Evolutionary conservation across 2,888 invertebrate species (phyloP), one percentile per base, ranked within the genome.

Genomic region (Ophioninae sp.): DNA sequence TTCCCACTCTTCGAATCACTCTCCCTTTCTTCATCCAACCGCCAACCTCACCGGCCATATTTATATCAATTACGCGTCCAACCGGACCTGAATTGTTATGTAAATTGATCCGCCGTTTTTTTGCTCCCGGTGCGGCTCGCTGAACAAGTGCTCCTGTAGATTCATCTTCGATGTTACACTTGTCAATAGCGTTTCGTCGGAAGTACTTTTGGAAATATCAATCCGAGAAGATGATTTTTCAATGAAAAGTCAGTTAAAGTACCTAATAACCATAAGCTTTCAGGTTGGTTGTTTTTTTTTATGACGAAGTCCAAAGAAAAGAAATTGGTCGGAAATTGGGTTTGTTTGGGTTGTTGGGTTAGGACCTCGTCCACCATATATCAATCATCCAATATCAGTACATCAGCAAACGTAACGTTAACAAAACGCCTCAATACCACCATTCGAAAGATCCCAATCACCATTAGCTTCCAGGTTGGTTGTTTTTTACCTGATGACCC

Each of bases 31-130:
- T 75, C 79, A 77, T 65, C 37, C 87, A 86, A 88, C 88, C 84
- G 1, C 87, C 89, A 85, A 88, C 88, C 87, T 90, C 89, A 88
- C 85, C 90, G 84, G 68, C 89, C 88, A 91, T 92, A 91, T 93
- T 92, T 93, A 92, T 93, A 92, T 92, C 91, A 92, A 92, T 92
- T 92, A 91, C 89, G 90, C 90, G 91, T 91, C 89, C 86, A 82
- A 84, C 89, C 88, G 86, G 83, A 86, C 87, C 87, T 88, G 90
- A 88, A 92, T 92, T 92, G 91, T 91, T 90, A 92, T 92, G 92
- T 91, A 91, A 92, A 92, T 92, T 84, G 83, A 51, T 85, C 77
- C 83, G 81, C 85, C 80, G 65, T 69, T 63, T 79, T 59, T 75
- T 79, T 81, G 74, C 69, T 63, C 64, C 71, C 58, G 67, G 61